Evolutionary conservation across 2,113 vertebrate genomes (phyloP).

Genomic region (Protomyctophum bolini): DNA sequence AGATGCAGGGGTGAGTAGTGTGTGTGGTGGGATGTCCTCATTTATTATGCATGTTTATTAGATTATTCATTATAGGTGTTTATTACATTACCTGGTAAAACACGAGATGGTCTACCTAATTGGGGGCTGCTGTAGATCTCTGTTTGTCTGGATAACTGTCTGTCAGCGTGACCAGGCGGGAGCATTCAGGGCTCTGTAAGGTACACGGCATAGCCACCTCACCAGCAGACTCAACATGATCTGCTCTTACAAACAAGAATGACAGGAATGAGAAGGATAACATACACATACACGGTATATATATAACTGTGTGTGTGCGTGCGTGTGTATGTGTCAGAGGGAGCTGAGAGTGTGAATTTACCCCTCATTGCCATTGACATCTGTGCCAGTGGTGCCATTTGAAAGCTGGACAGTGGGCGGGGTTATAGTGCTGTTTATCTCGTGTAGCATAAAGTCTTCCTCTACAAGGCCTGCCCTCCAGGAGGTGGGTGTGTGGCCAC

Average conservation of each 20-base stretch:
- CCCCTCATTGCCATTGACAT: slow-evolving; percentile 63
- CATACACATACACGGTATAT: not conserved
- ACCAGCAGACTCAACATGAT: slow-evolving; percentile 39
- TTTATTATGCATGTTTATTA: too few species aligned
- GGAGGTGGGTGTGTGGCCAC: slow-evolving; percentile 47
- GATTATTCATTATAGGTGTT: not conserved
- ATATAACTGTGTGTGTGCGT: not conserved
- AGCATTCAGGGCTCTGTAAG: slow-evolving; percentile 11
- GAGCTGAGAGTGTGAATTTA: slow-evolving; percentile 9
- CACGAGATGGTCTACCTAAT: slow-evolving; percentile 23
- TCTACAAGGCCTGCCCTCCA: slow-evolving; percentile 55
- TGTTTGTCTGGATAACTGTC: slow-evolving; percentile 30
- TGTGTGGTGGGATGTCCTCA: not conserved
- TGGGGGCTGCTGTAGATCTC: slow-evolving; percentile 22
- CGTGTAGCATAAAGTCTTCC: slow-evolving; percentile 63
- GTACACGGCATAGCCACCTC: slow-evolving; percentile 30
- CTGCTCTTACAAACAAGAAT: slow-evolving; percentile 21
- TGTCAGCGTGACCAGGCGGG: slow-evolving; percentile 1
- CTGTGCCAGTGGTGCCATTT: slow-evolving; percentile 54
- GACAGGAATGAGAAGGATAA: not conserved
- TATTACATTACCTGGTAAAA: slow-evolving; percentile 48
- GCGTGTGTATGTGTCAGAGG: not conserved
- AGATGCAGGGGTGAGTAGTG: slow-evolving; percentile 8
- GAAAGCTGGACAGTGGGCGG: slow-evolving; percentile 35
- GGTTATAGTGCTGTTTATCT: slow-evolving; percentile 43